Percentiles rank a stretch among this genome's conserved stretches.
Conservation (phyloP, 2,888 invertebrate species). For the Ophraella communa region DNA sequence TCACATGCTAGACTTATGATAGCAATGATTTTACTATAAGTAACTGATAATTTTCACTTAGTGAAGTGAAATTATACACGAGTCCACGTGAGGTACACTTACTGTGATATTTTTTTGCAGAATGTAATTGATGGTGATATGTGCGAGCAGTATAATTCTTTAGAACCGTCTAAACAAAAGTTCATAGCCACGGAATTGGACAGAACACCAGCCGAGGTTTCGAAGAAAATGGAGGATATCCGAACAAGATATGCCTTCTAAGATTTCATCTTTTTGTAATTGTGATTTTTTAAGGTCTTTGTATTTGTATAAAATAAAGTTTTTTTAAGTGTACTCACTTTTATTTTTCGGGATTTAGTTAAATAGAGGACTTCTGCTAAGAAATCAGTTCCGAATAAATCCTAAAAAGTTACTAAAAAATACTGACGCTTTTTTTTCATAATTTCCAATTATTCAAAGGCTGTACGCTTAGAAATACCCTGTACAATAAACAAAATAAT, state of each 20-base stretch:
- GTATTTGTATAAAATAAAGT: not conserved
- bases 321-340: too few species aligned
- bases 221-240: slow-evolving; percentile 98
- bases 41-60: slow-evolving; percentile 10
- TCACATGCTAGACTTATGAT: slow-evolving; percentile 58
- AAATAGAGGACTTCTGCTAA: too few species aligned
- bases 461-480: too few species aligned
- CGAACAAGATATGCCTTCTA: slow-evolving; percentile 98
- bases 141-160: slow-evolving; percentile 97
- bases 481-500: too few species aligned
- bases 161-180: slow-evolving; percentile 93
- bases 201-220: slow-evolving; percentile 94
- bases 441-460: too few species aligned
- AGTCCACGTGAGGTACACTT: too few species aligned
- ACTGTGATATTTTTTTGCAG: slow-evolving; percentile 70
- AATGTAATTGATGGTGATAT: slow-evolving; percentile 98
- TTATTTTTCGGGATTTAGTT: too few species aligned
- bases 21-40: slow-evolving; percentile 38
- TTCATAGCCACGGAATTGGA: slow-evolving; percentile 94
- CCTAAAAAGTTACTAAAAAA: too few species aligned
- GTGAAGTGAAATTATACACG: too few species aligned
- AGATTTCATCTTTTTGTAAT: slow-evolving; percentile 45
- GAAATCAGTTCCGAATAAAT: too few species aligned
- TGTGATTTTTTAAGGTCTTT: slow-evolving; percentile 14
- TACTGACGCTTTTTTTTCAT: too few species aligned